phyloP scores from a whole-genome alignment of 2,113 vertebrate genomes.

The Oxyura jamaicensis region DNA sequence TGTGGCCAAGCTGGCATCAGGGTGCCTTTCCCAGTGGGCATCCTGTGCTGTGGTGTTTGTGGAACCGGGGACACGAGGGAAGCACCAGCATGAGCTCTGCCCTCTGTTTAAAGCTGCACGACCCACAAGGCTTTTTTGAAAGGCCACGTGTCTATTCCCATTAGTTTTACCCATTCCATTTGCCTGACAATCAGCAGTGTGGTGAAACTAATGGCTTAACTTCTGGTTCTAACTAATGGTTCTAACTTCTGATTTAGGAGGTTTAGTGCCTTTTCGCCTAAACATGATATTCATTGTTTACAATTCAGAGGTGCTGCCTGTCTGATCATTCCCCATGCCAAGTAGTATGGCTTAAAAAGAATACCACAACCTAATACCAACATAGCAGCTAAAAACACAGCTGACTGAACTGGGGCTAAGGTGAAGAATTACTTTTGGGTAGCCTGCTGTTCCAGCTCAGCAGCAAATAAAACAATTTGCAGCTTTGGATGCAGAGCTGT shows the following conservation, averaged over 20 bases:
- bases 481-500: neutral
- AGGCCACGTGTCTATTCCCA: neutral
- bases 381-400: neutral
- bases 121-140: neutral
- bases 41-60: neutral
- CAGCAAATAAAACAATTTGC: neutral
- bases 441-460: neutral
- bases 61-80: neutral
- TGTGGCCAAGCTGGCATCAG: neutral
- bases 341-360: neutral
- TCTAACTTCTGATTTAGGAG: neutral
- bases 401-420: neutral
- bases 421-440: neutral
- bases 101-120: neutral
- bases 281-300: neutral
- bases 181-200: neutral
- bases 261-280: neutral
- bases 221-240: too few relatives aligned
- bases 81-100: neutral
- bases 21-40: neutral
- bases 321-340: neutral
- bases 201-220: neutral
- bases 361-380: neutral
- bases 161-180: neutral
- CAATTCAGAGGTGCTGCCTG: neutral